These are phyloP conservation scores for Brenthis ino DNA, from an alignment of 2,888 invertebrate genomes.

Conservation along the genomic window DNA sequence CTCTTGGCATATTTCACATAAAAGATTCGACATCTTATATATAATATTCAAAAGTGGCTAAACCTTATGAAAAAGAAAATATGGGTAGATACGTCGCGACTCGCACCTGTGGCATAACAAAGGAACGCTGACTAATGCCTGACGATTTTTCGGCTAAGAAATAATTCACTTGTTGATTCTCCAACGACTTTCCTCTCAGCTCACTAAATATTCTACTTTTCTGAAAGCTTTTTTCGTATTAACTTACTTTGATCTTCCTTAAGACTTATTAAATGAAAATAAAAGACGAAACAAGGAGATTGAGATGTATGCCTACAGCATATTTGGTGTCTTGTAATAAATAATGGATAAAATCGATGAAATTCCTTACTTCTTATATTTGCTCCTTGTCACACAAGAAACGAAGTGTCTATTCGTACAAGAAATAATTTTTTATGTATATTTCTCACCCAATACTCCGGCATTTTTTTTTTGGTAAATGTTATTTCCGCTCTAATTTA, in stretches of 20 bases:
- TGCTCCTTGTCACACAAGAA: too few relatives aligned
- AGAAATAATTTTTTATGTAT: too few relatives aligned
- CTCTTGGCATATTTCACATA: slow-evolving; percentile 1
- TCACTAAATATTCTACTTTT: slow-evolving; percentile 29
- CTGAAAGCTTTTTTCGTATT: slow-evolving; percentile 19
- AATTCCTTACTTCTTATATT: too few relatives aligned
- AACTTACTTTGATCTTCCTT: slow-evolving; percentile 1
- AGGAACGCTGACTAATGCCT: slow-evolving; percentile 68
- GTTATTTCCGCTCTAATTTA: too few relatives aligned
- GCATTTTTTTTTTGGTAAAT: too few relatives aligned
- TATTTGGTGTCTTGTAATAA: too few relatives aligned
- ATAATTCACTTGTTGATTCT: slow-evolving; percentile 77
- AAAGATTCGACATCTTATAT: slow-evolving; percentile 12
- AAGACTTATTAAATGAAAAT: slow-evolving; percentile 1
- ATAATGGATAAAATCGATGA: too few relatives aligned
- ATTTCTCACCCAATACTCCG: too few relatives aligned
- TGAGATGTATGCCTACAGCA: too few relatives aligned
- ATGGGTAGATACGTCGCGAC: slow-evolving; percentile 44
- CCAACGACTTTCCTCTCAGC: slow-evolving; percentile 43
- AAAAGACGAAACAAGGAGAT: not conserved
- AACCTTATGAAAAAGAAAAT: slow-evolving; percentile 60
- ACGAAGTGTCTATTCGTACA: too few relatives aligned
- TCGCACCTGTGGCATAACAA: slow-evolving; percentile 73
- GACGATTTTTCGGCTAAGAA: slow-evolving; percentile 72
- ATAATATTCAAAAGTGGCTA: slow-evolving; percentile 26